phyloP scores from a whole-genome alignment of 2,797 vertebrate genomes.

The Spondyliosoma cantharus region DNA sequence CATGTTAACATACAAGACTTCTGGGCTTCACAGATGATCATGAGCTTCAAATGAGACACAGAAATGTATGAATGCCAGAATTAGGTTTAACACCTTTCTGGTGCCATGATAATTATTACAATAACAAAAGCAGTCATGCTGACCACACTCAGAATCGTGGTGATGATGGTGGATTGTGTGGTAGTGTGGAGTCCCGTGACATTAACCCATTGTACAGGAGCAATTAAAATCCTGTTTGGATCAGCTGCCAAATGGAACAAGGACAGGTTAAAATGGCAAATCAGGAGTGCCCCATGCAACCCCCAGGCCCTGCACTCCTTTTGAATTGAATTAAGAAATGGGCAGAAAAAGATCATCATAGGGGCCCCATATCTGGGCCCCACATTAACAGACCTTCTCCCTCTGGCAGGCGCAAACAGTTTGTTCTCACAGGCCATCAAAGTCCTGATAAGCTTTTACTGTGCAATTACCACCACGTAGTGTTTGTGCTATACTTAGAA shows the following conservation, averaged over 20 bases:
- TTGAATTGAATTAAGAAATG: conserved; percentile 21
- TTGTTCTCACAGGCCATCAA: conserved; percentile 17
- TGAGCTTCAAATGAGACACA: background rate
- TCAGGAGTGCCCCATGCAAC: background rate
- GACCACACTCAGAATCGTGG: background rate
- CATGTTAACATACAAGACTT: no score
- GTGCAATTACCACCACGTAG: background rate
- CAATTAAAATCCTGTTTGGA: background rate
- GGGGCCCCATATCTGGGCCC: background rate
- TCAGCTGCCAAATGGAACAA: background rate
- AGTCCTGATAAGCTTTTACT: background rate
- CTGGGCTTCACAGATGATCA: background rate
- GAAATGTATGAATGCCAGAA: background rate
- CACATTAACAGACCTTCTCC: conserved; percentile 15
- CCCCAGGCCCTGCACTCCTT: background rate
- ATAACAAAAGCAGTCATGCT: background rate
- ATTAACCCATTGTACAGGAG: background rate
- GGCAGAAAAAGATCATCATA: conserved; percentile 1
- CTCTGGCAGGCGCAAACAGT: conserved; percentile 14
- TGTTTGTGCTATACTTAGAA: background rate
- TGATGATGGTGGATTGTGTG: background rate
- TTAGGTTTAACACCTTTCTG: background rate
- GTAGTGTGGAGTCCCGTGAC: background rate
- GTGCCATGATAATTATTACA: background rate
- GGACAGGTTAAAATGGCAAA: background rate